These are phyloP conservation scores for Antennarius maculatus DNA, from an alignment of 2,797 vertebrate species.

Conservation along the genomic window DNA sequence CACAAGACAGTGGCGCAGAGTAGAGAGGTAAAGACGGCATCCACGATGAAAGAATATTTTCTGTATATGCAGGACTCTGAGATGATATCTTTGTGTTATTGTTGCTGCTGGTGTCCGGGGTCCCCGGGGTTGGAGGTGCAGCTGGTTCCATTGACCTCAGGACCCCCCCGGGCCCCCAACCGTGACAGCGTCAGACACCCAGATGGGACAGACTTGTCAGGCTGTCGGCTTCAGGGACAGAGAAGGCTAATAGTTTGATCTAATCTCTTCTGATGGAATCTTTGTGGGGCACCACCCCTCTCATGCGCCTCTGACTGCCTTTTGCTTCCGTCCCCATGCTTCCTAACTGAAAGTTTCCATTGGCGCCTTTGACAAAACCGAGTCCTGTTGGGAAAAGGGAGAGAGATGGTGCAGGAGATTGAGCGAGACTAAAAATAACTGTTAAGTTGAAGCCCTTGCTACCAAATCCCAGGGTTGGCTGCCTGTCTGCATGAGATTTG, in stretches of 20 bases:
- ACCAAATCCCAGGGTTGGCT: constrained; percentile 78
- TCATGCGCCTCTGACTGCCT: constrained; percentile 48
- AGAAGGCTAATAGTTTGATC: constrained; percentile 70
- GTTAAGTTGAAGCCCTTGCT: constrained; percentile 75
- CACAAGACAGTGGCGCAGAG: constrained; percentile 65
- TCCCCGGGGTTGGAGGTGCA: constrained; percentile 70
- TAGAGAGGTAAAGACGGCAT: constrained; percentile 51
- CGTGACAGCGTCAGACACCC: constrained; percentile 63
- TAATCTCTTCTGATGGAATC: constrained; percentile 77
- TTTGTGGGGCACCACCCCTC: constrained; percentile 62
- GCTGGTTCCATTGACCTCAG: constrained; percentile 72
- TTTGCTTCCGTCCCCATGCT: constrained; percentile 45
- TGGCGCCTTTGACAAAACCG: constrained; percentile 77
- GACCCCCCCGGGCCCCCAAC: constrained; percentile 47
- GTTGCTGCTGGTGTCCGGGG: constrained; percentile 50
- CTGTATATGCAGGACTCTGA: constrained; percentile 28
- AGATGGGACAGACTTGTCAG: constrained; percentile 74
- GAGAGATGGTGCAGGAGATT: constrained; percentile 46
- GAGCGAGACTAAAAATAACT: constrained; percentile 82
- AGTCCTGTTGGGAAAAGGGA: constrained; percentile 65
- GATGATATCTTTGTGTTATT: constrained; percentile 36
- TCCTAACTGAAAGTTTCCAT: constrained; percentile 82
- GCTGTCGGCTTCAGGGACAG: constrained; percentile 66
- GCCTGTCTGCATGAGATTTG: constrained; percentile 78
- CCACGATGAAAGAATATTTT: constrained; percentile 42